These are phyloP conservation scores for Ornithoptera alexandrae DNA, from an alignment of 2,888 invertebrate genomes.

Conservation along the genomic window DNA sequence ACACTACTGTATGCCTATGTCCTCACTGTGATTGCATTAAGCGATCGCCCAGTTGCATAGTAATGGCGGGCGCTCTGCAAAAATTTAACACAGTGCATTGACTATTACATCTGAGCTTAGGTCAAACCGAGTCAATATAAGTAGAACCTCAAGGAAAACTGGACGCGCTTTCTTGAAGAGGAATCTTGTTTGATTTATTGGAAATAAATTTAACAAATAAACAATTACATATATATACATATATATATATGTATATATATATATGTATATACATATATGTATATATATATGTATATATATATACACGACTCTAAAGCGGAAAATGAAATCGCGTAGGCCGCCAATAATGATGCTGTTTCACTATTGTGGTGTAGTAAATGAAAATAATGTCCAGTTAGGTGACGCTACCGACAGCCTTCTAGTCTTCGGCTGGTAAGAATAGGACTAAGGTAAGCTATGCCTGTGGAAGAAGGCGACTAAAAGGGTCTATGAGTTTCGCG, in stretches of 20 bases:
- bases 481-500: too few relatives aligned
- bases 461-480: too few relatives aligned
- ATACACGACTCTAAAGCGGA: not conserved
- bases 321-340: not conserved
- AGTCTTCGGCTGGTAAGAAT: too few relatives aligned
- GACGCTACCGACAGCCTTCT: too few relatives aligned
- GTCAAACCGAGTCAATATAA: slow-evolving; percentile 39
- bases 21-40: slow-evolving; percentile 4
- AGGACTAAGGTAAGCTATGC: too few relatives aligned
- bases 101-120: slow-evolving; percentile 34
- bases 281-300: too few relatives aligned
- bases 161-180: slow-evolving; percentile 35
- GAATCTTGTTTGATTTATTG: slow-evolving; percentile 29
- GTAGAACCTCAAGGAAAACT: slow-evolving; percentile 47
- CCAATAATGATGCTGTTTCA: not conserved
- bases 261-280: too few relatives aligned
- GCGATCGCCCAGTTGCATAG: slow-evolving; percentile 24
- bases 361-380: not conserved
- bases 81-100: slow-evolving; percentile 28
- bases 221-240: not conserved
- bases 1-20: not conserved
- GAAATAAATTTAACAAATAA: not conserved
- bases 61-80: slow-evolving; percentile 25
- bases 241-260: too few relatives aligned
- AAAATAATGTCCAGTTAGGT: too few relatives aligned